Base-by-base conservation (phyloP, 2,888 invertebrate genomes). In the Cancer borealis region DNA sequence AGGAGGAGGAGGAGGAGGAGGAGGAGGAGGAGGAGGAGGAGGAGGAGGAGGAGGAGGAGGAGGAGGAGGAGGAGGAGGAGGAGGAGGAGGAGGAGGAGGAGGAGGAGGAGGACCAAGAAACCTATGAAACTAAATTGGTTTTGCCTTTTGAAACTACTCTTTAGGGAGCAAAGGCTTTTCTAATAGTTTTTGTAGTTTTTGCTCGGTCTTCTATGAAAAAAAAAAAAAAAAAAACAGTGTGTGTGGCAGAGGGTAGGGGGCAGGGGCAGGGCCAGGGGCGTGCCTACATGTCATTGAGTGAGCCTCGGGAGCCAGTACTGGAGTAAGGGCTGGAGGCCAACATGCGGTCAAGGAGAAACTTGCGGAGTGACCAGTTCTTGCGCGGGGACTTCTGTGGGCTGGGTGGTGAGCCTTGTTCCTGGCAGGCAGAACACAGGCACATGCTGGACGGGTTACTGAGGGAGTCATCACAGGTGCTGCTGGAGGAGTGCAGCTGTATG, bases 271-370 rank as follows among this genome's bases (percentile, higher is more conserved):
- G 30, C 8, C n/a, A n/a, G n/a, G n/a, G n/a, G 30, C 17, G 73
- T 21, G 39, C 45, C 92, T 94, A 94, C 94, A 94, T 92, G 60
- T 94, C 92, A 87, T 49, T 79, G 26, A 66, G 10, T 26, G 94
- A 94, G 92, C 94, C 94, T 45, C 94, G 89, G 14, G 94, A 94
- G 10, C 92, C 91, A 73, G 91, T 87, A 47, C 95, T 95, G 73
- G 95, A 95, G 88, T 95, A 88, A 2, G 95, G 95, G 92, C 95
- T 95, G 30, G 95, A 95, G 17, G 95, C 93, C 30, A 93, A 49
- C 95, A 95, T 95, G 17, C 93, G 93, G 73, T 95, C 95, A 47
- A 95, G 73, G 26, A 95, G 92, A 73, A 95, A 95, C 91, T 92
- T 95, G n/a, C 95, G 66, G 12, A 95, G 92, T 8, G 95, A 95